A percentile compares a stretch with the other conserved stretches of the same genome.
These are phyloP conservation scores for human DNA, from an alignment of 2,113 vertebrate species.

Conservation along the genomic window GRCh38 chr14:88754501-88755000, in stretches of 20 bases:
- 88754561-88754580: constrained; percentile 97
- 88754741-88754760: background rate
- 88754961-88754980: too few species aligned
- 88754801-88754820: constrained; percentile 13
- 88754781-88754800: constrained; percentile 25
- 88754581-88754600: constrained; percentile 97
- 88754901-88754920: too few species aligned
- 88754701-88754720: constrained; percentile 12
- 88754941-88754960: too few species aligned
- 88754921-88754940: too few species aligned
- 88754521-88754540: constrained; percentile 97
- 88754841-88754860: too few species aligned
- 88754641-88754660: constrained; percentile 96
- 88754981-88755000: too few species aligned
- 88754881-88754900: too few species aligned
- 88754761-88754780: constrained; percentile 23
- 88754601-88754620: constrained; percentile 97
- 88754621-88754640: constrained; percentile 99
- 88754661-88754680: constrained; percentile 93
- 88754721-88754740: constrained; percentile 9
- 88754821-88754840: too few species aligned
- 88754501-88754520: constrained; percentile 94
- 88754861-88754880: too few species aligned
- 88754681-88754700: constrained; percentile 22
- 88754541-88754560: constrained; percentile 95